phyloP scores from a whole-genome alignment of 2,888 invertebrate genomes.

The Heliconius sara region DNA sequence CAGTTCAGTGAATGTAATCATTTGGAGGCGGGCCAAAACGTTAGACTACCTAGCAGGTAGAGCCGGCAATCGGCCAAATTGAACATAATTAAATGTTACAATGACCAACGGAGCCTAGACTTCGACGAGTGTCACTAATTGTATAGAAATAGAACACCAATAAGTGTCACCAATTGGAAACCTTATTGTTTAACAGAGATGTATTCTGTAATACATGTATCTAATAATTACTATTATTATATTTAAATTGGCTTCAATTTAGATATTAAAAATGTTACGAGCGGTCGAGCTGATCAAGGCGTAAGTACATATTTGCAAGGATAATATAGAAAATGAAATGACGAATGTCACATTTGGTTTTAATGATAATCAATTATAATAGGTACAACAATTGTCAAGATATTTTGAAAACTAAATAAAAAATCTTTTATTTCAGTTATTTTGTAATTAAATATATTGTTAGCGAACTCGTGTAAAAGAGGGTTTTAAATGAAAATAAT shows the following conservation, averaged over 20 bases:
- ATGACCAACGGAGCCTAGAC: slow-evolving; percentile 72
- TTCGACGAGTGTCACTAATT: slow-evolving; percentile 59
- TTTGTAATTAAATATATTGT: not conserved
- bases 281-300: not conserved
- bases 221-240: not conserved
- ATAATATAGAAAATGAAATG: not conserved
- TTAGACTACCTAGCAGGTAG: slow-evolving; percentile 79
- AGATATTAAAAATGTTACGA: not conserved
- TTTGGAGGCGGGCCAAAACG: slow-evolving; percentile 71
- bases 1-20: slow-evolving; percentile 81
- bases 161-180: slow-evolving; percentile 27
- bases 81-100: slow-evolving; percentile 80
- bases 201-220: not conserved
- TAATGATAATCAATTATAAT: not conserved
- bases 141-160: slow-evolving; percentile 37
- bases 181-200: not conserved
- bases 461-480: too few relatives aligned
- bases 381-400: not conserved
- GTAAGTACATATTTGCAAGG: not conserved
- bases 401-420: not conserved
- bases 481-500: too few relatives aligned
- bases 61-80: slow-evolving; percentile 79
- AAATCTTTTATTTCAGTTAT: not conserved
- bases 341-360: not conserved
- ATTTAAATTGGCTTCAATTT: not conserved